Conservation (phyloP, 2,797 vertebrate species). For the Cryptoprocta ferox region DNA sequence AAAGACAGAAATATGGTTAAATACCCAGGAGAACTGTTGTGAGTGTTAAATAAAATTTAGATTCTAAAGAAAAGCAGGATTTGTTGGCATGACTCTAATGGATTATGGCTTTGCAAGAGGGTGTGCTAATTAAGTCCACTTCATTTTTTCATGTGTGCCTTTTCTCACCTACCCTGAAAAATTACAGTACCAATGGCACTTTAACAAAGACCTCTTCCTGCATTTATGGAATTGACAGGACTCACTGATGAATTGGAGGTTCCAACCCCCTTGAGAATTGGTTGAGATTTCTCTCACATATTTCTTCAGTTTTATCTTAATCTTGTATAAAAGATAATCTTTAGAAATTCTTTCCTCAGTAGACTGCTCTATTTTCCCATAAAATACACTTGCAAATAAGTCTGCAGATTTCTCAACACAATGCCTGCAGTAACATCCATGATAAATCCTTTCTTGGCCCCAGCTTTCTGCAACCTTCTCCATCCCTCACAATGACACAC, state of each 20-base stretch:
- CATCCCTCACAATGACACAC: constrained; percentile 89
- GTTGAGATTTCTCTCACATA: constrained; percentile 82
- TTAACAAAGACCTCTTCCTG: constrained; percentile 81
- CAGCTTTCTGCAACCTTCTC: constrained; percentile 88
- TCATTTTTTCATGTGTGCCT: constrained; percentile 37
- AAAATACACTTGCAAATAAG: constrained; percentile 90
- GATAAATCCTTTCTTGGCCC: constrained; percentile 88
- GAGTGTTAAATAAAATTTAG: constrained; percentile 77
- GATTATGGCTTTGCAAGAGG: constrained; percentile 74
- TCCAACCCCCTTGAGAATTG: constrained; percentile 47
- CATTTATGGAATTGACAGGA: constrained; percentile 79
- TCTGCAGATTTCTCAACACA: constrained; percentile 87
- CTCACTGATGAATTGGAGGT: constrained; percentile 82
- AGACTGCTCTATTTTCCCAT: constrained; percentile 85
- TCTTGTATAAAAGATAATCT: constrained; percentile 87
- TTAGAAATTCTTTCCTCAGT: constrained; percentile 86
- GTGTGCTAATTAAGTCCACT: constrained; percentile 66
- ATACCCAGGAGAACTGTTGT: constrained; percentile 40
- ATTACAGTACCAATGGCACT: constrained; percentile 76
- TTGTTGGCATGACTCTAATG: constrained; percentile 77
- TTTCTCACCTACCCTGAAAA: constrained; percentile 81
- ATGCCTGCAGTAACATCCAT: constrained; percentile 87
- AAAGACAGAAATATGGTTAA: constrained; percentile 63
- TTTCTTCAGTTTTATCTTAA: constrained; percentile 87
- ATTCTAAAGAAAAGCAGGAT: constrained; percentile 84